These are phyloP conservation scores for Brachyrhaphis roseni DNA, from an alignment of 2,797 vertebrate genomes.

Conservation along the genomic window DNA sequence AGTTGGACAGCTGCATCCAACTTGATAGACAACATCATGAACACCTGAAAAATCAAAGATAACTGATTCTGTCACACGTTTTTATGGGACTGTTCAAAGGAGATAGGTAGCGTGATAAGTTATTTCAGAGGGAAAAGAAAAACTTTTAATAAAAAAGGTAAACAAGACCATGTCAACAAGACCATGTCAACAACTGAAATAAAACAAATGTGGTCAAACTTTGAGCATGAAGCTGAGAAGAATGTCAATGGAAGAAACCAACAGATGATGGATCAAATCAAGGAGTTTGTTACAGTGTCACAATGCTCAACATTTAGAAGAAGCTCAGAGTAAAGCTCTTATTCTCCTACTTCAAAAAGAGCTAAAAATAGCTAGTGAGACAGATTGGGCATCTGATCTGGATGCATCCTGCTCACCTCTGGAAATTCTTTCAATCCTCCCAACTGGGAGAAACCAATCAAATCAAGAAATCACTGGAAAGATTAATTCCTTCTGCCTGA, in stretches of 20 bases:
- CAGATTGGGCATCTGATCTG: neutral
- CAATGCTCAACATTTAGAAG: neutral
- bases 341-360: neutral
- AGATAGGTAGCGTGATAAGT: neutral
- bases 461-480: neutral
- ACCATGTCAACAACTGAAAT: neutral
- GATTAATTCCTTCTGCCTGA: neutral
- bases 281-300: neutral
- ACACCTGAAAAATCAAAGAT: neutral
- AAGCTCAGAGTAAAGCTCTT: neutral
- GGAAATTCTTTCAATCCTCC: neutral
- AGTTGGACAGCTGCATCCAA: neutral
- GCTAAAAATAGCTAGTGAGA: neutral
- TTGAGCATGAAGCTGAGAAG: neutral
- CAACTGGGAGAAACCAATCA: neutral
- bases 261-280: neutral
- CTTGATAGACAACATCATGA: neutral
- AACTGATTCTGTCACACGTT: neutral
- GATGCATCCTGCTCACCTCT: neutral
- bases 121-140: neutral
- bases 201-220: neutral
- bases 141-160: neutral
- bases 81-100: neutral
- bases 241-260: neutral
- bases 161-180: neutral